Evolutionary conservation across 2,797 vertebrate species (phyloP).

Genomic region (Leptodactylus fallax): DNA sequence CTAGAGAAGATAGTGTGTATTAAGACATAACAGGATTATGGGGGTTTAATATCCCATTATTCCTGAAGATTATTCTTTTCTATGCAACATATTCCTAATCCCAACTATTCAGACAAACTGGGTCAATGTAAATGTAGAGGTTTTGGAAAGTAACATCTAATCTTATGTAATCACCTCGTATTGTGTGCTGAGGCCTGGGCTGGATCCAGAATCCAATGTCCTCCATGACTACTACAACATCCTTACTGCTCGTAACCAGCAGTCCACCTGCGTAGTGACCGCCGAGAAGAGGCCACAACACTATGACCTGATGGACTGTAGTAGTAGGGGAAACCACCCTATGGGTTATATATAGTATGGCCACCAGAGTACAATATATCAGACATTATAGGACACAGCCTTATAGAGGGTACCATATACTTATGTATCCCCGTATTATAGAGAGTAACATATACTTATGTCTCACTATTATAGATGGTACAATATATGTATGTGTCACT

Average conservation of each 20-base stretch:
- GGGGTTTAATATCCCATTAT: conserved; percentile 34
- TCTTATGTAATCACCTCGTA: neutral
- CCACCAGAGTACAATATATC: too few relatives aligned
- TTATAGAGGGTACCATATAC: too few relatives aligned
- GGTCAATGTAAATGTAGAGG: conserved; percentile 31
- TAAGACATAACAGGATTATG: conserved; percentile 37
- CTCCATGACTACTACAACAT: neutral
- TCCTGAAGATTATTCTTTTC: conserved; percentile 39
- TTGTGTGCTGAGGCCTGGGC: neutral
- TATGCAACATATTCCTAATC: conserved; percentile 33
- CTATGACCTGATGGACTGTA: too few relatives aligned
- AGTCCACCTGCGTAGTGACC: neutral
- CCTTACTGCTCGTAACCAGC: too few relatives aligned
- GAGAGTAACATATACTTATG: neutral
- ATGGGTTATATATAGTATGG: too few relatives aligned
- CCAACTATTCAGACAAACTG: conserved; percentile 33
- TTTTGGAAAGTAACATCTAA: neutral
- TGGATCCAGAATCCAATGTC: neutral
- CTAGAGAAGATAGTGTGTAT: conserved; percentile 10
- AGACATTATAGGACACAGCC: neutral
- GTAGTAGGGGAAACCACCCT: too few relatives aligned
- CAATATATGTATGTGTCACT: neutral
- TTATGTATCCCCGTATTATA: too few relatives aligned
- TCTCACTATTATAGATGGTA: neutral
- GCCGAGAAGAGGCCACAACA: too few relatives aligned